Conservation (phyloP, 2,113 vertebrate species). For the Atlantisia rogersi region DNA sequence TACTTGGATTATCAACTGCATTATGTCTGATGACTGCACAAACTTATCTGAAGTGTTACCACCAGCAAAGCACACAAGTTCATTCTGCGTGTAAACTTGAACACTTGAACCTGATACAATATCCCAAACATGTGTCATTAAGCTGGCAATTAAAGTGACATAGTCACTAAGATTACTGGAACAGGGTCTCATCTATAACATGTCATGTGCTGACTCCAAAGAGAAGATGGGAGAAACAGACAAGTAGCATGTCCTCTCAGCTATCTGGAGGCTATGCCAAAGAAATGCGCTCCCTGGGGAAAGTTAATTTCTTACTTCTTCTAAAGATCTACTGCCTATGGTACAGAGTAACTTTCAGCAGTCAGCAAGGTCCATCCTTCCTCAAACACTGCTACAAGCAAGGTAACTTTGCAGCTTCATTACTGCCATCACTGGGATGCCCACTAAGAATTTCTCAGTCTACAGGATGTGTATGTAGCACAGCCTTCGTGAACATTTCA, state of each 20-base stretch:
- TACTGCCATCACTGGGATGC: background rate
- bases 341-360: background rate
- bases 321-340: background rate
- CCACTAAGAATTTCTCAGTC: background rate
- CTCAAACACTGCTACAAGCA: background rate
- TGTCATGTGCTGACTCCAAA: no score
- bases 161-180: background rate
- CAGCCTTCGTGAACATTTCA: background rate
- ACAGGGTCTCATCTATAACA: background rate
- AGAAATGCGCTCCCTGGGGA: background rate
- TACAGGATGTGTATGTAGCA: background rate
- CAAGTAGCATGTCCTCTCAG: background rate
- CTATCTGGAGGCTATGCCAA: background rate
- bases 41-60: background rate
- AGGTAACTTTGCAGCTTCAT: background rate
- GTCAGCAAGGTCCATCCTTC: background rate
- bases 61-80: background rate
- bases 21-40: background rate
- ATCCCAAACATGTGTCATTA: background rate
- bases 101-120: background rate
- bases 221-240: background rate
- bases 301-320: background rate
- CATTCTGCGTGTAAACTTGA: background rate
- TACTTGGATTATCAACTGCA: background rate
- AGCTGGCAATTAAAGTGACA: background rate